Percentiles rank a stretch among this genome's conserved stretches.
Evolutionary conservation across 2,797 vertebrate genomes (phyloP).

Genomic region (Epinephelus awoara): DNA sequence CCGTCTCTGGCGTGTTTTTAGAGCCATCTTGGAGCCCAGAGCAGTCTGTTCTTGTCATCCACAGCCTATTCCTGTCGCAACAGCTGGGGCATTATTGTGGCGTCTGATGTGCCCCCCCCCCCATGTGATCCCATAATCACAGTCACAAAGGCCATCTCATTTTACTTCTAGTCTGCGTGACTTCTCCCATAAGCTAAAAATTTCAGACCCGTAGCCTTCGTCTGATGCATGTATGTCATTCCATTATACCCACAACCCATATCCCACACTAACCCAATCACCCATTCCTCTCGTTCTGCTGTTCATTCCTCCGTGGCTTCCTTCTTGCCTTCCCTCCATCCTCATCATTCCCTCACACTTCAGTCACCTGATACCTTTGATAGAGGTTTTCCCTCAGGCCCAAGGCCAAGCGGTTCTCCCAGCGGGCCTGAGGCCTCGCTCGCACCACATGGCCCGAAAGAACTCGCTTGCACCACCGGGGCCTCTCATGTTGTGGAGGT

Average conservation of each 20-base stretch:
- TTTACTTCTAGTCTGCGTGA: slow-evolving; percentile 62
- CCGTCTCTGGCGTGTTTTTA: slow-evolving; percentile 15
- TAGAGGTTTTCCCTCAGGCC: slow-evolving; percentile 55
- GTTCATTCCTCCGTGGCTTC: slow-evolving; percentile 16
- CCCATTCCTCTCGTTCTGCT: neutral
- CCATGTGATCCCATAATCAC: slow-evolving; percentile 52
- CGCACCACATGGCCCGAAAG: slow-evolving; percentile 66
- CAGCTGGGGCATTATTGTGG: slow-evolving; percentile 78
- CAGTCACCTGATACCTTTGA: slow-evolving; percentile 80
- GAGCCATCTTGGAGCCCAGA: slow-evolving; percentile 33
- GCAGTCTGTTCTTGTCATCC: slow-evolving; percentile 64
- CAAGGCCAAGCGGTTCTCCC: slow-evolving; percentile 56
- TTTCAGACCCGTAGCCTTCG: slow-evolving; percentile 52
- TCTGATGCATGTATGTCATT: slow-evolving; percentile 53
- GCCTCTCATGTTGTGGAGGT: slow-evolving; percentile 57
- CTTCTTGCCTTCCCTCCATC: slow-evolving; percentile 25
- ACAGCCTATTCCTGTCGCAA: slow-evolving; percentile 67
- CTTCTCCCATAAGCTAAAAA: slow-evolving; percentile 50
- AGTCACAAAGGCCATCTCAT: slow-evolving; percentile 72
- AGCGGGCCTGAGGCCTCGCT: slow-evolving; percentile 9
- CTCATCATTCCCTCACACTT: slow-evolving; percentile 51
- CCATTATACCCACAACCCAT: slow-evolving; percentile 48
- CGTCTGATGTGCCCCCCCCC: slow-evolving; percentile 49
- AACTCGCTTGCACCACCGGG: slow-evolving; percentile 10
- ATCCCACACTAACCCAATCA: slow-evolving; percentile 48